Evolutionary conservation across 2,113 vertebrate species (phyloP), one percentile per base, ranked within the genome.

Genomic region (Albula glossodonta): DNA sequence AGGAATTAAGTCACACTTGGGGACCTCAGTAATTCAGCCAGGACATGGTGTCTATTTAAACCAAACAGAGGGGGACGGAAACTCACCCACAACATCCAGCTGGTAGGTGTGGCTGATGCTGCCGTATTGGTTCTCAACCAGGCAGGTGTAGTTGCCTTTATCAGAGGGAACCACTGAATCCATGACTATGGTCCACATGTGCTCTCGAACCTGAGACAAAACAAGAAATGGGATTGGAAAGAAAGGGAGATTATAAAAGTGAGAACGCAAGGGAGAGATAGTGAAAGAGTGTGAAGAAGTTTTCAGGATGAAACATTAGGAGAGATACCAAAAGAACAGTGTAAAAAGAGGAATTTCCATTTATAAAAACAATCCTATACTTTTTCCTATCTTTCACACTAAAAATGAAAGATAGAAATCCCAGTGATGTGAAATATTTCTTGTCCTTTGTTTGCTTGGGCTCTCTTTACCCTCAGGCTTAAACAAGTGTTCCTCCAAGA

Each of bases 181-280:
- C 97, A 98, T 97, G 63, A 97, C 97, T 86, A 99, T 96, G 85
- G 97, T 97, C 97, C 97, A 98, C 89, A 96, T 96, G 8, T 97
- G 96, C 2, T 97, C 96, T 19, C 96, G 94, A 84, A 98, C 96
- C 98, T 99, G 91, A 31, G 84, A 86, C 70, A 66, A 22, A 79
- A 7, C 1, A 11, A 15, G 19, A 22, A n/a, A 50, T 78, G 74
- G 87, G 49, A 49, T 0, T 4, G 15, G 83, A 0, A 0, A 52
- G 41, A 53, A 0, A 41, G 5, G 70, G 0, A 4, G 3, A 49
- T 41, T 41, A 41, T 41, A 41, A 41, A 41, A 41, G 31, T 41
- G 31, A 41, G 31, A 41, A 41, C 0, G 31, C 31, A 17, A n/a
- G 2, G n/a, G 50, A 3, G 19, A 19, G 19, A 52, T 51, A 22